phyloP scores from a whole-genome alignment of 2,888 invertebrate species.

The Cephus runcator region DNA sequence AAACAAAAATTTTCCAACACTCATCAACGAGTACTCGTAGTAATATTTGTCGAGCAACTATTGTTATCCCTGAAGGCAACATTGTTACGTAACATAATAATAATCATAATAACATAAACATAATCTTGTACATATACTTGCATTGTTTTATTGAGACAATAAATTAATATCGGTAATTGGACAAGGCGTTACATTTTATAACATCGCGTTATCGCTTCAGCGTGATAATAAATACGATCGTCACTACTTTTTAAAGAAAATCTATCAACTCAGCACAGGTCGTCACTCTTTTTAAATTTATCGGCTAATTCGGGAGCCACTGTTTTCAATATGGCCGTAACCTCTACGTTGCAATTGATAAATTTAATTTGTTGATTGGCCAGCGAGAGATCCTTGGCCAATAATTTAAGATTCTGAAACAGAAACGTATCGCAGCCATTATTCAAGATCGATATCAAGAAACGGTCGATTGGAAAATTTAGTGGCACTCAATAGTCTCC shows the following conservation, averaged over 20 bases:
- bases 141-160: background rate
- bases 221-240: background rate
- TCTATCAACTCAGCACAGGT: background rate
- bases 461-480: background rate
- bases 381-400: constrained; percentile 68
- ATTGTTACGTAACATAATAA: background rate
- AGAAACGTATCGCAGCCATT: constrained; percentile 12
- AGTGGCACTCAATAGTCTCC: background rate
- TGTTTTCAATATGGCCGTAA: constrained; percentile 30
- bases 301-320: constrained; percentile 41
- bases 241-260: background rate
- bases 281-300: constrained; percentile 16
- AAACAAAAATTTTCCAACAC: background rate
- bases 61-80: background rate
- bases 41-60: background rate
- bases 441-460: constrained; percentile 5
- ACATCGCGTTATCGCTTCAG: background rate
- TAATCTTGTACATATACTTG: background rate
- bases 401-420: constrained; percentile 69
- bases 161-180: background rate
- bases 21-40: background rate
- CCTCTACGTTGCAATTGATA: constrained; percentile 64
- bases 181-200: background rate
- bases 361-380: constrained; percentile 68
- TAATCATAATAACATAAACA: too few relatives aligned